These are phyloP conservation scores for Drosophila nigricruria DNA, from an alignment of 2,888 invertebrate species.

Conservation along the genomic window DNA sequence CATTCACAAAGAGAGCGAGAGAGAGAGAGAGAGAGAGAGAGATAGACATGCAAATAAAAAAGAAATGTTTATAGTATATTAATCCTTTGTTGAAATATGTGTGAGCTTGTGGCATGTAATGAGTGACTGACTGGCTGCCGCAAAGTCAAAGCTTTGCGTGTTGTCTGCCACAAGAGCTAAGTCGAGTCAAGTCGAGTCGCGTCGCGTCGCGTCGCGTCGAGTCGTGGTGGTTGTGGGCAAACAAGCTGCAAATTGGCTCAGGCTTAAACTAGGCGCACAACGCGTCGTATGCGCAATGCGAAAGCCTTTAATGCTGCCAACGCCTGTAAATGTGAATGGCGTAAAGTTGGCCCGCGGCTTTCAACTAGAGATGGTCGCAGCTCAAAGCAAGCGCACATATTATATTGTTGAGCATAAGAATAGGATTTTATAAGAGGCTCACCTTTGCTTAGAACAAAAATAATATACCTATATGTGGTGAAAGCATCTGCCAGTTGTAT, in stretches of 20 bases:
- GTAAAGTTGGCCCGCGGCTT: slow-evolving; percentile 58
- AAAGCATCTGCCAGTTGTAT: background rate
- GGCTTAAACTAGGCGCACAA: slow-evolving; percentile 41
- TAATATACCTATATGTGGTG: background rate
- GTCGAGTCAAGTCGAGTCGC: slow-evolving; percentile 13
- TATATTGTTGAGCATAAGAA: slow-evolving; percentile 1
- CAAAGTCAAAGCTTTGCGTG: slow-evolving; percentile 74
- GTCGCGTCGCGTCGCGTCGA: background rate
- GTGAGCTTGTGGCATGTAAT: slow-evolving; percentile 44
- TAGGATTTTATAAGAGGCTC: slow-evolving; percentile 1
- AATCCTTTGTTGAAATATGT: slow-evolving; percentile 68
- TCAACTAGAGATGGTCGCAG: slow-evolving; percentile 4
- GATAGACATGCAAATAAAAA: slow-evolving; percentile 18
- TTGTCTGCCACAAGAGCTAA: slow-evolving; percentile 45
- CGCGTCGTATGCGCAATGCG: slow-evolving; percentile 67
- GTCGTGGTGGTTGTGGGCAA: slow-evolving; percentile 14
- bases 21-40: background rate
- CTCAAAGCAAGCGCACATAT: background rate
- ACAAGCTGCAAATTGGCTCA: slow-evolving; percentile 68
- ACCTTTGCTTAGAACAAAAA: background rate
- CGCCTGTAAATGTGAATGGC: slow-evolving; percentile 47
- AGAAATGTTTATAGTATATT: slow-evolving; percentile 39
- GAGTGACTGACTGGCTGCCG: slow-evolving; percentile 52
- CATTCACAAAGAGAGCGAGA: background rate
- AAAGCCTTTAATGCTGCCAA: slow-evolving; percentile 60